Conservation (phyloP, 1,140 invertebrate genomes). For the Planococcus citri region DNA sequence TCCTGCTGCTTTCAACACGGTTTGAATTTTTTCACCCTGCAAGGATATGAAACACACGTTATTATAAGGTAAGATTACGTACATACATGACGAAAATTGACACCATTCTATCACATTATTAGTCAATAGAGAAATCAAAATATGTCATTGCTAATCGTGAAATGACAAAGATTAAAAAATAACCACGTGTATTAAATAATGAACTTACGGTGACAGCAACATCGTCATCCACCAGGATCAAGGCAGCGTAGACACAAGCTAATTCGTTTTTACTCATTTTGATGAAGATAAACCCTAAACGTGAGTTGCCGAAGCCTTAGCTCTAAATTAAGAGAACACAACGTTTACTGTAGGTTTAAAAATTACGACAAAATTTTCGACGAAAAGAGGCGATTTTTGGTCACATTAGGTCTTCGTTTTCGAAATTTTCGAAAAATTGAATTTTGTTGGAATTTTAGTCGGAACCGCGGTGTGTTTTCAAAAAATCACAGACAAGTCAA, state of each 20-base stretch:
- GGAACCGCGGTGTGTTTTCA: too few species aligned
- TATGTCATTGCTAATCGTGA: too few species aligned
- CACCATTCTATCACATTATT: neutral
- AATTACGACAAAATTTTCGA: too few species aligned
- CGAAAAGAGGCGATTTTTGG: too few species aligned
- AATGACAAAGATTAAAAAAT: neutral
- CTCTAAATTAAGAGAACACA: conserved; percentile 55
- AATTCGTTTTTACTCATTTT: conserved; percentile 79
- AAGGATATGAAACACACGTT: conserved; percentile 33
- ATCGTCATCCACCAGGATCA: conserved; percentile 94
- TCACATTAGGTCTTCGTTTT: too few species aligned
- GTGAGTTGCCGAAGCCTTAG: conserved; percentile 82
- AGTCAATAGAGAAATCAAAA: neutral
- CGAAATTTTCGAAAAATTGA: too few species aligned
- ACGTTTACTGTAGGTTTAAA: neutral
- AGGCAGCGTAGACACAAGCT: conserved; percentile 91
- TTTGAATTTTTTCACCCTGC: conserved; percentile 92
- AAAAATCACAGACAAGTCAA: too few species aligned
- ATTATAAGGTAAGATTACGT: too few species aligned
- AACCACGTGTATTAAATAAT: neutral
- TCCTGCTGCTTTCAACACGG: conserved; percentile 90
- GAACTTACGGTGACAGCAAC: conserved; percentile 90
- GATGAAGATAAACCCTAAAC: conserved; percentile 33
- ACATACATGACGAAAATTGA: too few species aligned
- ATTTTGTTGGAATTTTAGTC: too few species aligned